A percentile compares a stretch with the other conserved stretches of the same genome.
Conservation (phyloP, 2,113 vertebrate genomes). For the Oryzias celebensis region DNA sequence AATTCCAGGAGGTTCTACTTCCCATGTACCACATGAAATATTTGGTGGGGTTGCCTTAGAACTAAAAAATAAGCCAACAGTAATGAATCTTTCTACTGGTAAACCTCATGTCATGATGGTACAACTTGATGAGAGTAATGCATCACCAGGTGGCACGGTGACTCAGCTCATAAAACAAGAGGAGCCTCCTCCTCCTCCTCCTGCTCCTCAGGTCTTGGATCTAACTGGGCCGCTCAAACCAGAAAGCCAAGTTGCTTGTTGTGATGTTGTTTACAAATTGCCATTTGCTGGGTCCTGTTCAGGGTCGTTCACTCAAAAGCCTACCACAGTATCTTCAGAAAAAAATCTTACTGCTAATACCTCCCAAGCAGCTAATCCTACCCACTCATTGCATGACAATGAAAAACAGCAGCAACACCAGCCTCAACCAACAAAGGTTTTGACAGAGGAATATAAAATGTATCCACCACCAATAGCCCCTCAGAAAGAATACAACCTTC, state of each 20-base stretch:
- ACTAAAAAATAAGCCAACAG: conserved; percentile 84
- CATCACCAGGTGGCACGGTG: conserved; percentile 76
- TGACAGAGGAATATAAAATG: conserved; percentile 82
- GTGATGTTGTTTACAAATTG: conserved; percentile 96
- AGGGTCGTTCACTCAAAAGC: conserved; percentile 84
- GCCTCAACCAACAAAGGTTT: conserved; percentile 68
- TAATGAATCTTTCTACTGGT: conserved; percentile 79
- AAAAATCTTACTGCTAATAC: conserved; percentile 69
- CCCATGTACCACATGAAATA: conserved; percentile 75
- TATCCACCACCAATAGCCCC: conserved; percentile 70
- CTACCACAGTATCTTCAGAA: conserved; percentile 79
- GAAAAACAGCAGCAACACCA: conserved; percentile 68
- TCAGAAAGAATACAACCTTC: conserved; percentile 88
- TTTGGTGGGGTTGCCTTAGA: conserved; percentile 84
- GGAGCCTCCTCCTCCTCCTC: conserved; percentile 60
- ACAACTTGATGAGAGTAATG: conserved; percentile 85
- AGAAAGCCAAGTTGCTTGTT: conserved; percentile 93
- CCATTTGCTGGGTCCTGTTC: conserved; percentile 92
- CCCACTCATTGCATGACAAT: conserved; percentile 65
- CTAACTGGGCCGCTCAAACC: conserved; percentile 88
- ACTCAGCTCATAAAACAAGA: conserved; percentile 90
- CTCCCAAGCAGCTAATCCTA: conserved; percentile 63
- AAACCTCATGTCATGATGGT: conserved; percentile 94
- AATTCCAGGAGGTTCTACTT: conserved; percentile 55
- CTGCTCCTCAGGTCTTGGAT: conserved; percentile 83